These are phyloP conservation scores for Mesocentrotus franciscanus DNA, from an alignment of 53 echinoderm and acorn worm species.

Conservation along the genomic window DNA sequence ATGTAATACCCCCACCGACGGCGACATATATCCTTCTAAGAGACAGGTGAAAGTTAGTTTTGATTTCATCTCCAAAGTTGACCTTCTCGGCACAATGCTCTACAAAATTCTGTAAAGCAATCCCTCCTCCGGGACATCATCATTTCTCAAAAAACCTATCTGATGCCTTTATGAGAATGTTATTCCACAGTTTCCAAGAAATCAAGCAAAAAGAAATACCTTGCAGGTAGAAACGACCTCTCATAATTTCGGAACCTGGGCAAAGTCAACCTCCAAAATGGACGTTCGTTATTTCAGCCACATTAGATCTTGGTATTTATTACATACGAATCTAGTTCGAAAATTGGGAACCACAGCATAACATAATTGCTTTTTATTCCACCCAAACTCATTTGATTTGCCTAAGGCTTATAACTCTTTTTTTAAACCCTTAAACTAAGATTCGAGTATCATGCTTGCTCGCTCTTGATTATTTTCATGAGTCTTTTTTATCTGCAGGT, in stretches of 20 bases:
- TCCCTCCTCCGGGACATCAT: not conserved
- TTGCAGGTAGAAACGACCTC: not conserved
- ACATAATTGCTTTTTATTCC: conserved; percentile 33
- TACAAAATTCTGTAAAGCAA: not conserved
- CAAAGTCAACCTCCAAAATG: not conserved
- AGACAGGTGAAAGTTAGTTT: conserved; percentile 46
- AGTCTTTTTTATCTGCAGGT: not conserved
- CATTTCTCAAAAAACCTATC: not conserved
- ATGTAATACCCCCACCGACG: not conserved
- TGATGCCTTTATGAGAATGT: not conserved
- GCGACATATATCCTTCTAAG: not conserved
- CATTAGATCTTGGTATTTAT: not conserved
- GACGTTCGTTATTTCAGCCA: conserved; percentile 18
- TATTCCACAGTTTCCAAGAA: conserved; percentile 26
- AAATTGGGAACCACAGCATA: conserved; percentile 11
- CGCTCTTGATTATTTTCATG: conserved; percentile 27
- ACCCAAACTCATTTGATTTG: not conserved
- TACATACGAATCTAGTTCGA: not conserved
- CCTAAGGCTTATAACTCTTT: conserved; percentile 38
- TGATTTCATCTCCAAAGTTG: conserved; percentile 14
- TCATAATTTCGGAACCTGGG: not conserved
- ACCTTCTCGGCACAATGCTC: conserved; percentile 28
- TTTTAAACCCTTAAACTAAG: not conserved
- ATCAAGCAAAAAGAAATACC: not conserved
- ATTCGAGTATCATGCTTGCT: not conserved